A percentile compares a stretch with the other conserved stretches of the same genome.
Conservation (phyloP, 1,140 invertebrate species). For the Pseudomyrmex concolor region DNA sequence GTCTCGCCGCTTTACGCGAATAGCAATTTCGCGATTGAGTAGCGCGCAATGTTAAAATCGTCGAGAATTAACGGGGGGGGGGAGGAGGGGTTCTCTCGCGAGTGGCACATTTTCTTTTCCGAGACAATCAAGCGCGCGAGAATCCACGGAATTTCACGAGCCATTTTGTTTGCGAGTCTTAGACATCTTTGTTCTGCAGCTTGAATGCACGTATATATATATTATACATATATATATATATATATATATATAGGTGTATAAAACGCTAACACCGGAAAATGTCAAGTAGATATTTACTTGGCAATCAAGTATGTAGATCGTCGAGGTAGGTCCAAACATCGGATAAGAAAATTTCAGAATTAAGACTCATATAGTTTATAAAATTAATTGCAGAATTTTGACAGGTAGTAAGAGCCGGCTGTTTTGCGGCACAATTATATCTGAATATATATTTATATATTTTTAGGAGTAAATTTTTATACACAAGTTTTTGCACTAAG, state of each 20-base stretch:
- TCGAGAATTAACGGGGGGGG: neutral
- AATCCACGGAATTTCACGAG: neutral
- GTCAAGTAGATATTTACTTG: too few relatives aligned
- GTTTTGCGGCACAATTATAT: too few relatives aligned
- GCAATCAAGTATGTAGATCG: too few relatives aligned
- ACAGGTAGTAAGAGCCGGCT: too few relatives aligned
- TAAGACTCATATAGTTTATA: too few relatives aligned
- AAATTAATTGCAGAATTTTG: too few relatives aligned
- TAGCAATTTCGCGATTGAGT: neutral
- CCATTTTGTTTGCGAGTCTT: neutral
- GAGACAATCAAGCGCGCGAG: neutral
- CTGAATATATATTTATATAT: too few relatives aligned
- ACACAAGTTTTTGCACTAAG: too few relatives aligned
- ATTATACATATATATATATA: neutral
- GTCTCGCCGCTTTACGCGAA: slow-evolving; percentile 6
- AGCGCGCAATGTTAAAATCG: neutral
- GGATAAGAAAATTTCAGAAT: neutral
- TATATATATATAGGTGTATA: neutral
- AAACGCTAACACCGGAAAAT: too few relatives aligned
- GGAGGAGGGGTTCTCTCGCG: neutral
- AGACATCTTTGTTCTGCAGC: neutral
- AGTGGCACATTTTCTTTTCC: neutral
- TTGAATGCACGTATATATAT: neutral
- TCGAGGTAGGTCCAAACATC: too few relatives aligned
- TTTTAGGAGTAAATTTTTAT: too few relatives aligned